Percentiles rank a stretch among this genome's conserved stretches.
These are phyloP conservation scores for Steinernema scapterisci DNA, from an alignment of 2,888 invertebrate species.

Conservation along the genomic window DNA sequence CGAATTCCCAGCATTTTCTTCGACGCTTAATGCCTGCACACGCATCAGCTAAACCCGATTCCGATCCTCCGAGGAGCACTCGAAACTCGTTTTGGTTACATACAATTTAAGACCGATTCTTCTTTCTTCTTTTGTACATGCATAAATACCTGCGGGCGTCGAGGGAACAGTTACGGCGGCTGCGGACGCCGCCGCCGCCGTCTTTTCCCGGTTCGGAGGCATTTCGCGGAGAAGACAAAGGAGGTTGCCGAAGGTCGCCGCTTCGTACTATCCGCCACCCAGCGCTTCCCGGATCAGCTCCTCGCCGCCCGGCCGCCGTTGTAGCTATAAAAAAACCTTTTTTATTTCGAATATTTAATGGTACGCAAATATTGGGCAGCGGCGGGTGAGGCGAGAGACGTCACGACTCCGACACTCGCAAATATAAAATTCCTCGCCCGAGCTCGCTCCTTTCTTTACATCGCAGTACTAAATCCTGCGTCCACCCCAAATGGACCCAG, in stretches of 20 bases:
- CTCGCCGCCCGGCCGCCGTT: background rate
- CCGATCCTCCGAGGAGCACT: slow-evolving; percentile 19
- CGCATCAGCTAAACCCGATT: slow-evolving; percentile 33
- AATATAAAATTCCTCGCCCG: slow-evolving; percentile 30
- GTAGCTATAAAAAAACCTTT: slow-evolving; percentile 23
- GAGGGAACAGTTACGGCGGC: background rate
- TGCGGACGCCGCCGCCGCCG: background rate
- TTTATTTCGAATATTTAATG: slow-evolving; percentile 30
- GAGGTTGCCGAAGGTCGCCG: background rate
- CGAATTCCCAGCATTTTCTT: slow-evolving; percentile 28
- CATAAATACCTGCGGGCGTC: background rate
- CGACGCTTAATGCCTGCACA: slow-evolving; percentile 23
- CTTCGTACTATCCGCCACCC: background rate
- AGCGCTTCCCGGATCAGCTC: background rate
- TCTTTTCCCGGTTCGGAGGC: background rate
- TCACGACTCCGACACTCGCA: slow-evolving; percentile 31
- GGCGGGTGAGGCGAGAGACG: slow-evolving; percentile 26
- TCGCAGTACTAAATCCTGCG: slow-evolving; percentile 28
- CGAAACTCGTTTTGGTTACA: slow-evolving; percentile 31
- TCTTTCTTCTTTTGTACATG: slow-evolving; percentile 29
- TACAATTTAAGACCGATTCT: slow-evolving; percentile 28
- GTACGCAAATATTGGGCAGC: slow-evolving; percentile 23
- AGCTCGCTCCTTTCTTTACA: slow-evolving; percentile 22
- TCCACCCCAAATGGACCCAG: slow-evolving; percentile 8
- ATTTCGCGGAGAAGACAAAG: background rate